These are phyloP conservation scores for Bolborhynchus lineola DNA, from an alignment of 2,113 vertebrate species.

Conservation along the genomic window DNA sequence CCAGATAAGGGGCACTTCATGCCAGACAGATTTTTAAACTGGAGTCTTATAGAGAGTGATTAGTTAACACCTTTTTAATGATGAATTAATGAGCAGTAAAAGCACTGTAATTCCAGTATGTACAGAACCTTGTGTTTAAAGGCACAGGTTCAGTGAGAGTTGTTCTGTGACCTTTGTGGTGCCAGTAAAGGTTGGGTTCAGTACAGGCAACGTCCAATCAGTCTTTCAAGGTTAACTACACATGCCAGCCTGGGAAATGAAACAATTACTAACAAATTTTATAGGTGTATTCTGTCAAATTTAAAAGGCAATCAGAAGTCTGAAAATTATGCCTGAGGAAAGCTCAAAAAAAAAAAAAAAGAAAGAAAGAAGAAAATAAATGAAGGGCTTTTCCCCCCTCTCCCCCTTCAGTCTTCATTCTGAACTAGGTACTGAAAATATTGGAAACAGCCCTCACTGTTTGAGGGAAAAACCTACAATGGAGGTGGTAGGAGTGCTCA, in stretches of 20 bases:
- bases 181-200: slow-evolving; percentile 75
- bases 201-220: slow-evolving; percentile 60
- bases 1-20: neutral
- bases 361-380: neutral
- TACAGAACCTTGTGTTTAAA: slow-evolving; percentile 68
- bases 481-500: neutral
- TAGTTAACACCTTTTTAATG: slow-evolving; percentile 74
- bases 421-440: neutral
- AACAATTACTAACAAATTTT: slow-evolving; percentile 81
- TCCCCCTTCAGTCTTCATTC: neutral
- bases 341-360: neutral
- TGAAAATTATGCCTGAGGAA: slow-evolving; percentile 67
- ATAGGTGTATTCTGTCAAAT: slow-evolving; percentile 77
- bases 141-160: slow-evolving; percentile 54
- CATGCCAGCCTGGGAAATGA: slow-evolving; percentile 78
- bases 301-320: slow-evolving; percentile 74
- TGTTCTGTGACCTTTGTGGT: slow-evolving; percentile 72
- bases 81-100: slow-evolving; percentile 75
- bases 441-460: neutral
- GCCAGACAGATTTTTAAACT: slow-evolving; percentile 52
- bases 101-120: slow-evolving; percentile 63
- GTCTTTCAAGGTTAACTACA: slow-evolving; percentile 82
- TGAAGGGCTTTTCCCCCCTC: neutral
- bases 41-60: slow-evolving; percentile 52
- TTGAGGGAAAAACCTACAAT: neutral